Base-by-base conservation (phyloP, 2,888 invertebrate species). In the Nesidiocoris tenuis region DNA sequence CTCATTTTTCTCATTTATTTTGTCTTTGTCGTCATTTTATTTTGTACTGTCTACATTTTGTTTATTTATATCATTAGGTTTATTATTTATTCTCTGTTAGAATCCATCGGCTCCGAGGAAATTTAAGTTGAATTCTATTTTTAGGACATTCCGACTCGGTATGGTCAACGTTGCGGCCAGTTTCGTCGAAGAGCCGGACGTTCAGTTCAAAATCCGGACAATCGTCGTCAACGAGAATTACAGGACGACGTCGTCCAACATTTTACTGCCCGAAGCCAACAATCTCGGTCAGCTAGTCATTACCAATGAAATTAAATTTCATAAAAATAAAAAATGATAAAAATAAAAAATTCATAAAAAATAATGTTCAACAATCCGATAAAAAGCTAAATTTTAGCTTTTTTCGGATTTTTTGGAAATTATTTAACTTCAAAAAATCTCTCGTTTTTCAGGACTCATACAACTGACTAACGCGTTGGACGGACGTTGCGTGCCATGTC, bases 151-250 rank as follows among this genome's bases (percentile, higher is more conserved):
- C 74, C 77, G 80, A 64, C 75, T 78, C 7, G 80, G 77, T n/a
- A 79, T 80, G 78, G 70, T 78, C 16, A 80, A 80, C 65, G 80
- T 81, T 16, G 63, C 74, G 1, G 80, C 77, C 5, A 77, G 61
- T n/a, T 78, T 78, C 18, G 61, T 78, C 17, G 78, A 78, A 18
- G 76, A 75, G 12, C 65, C 78, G 19, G 72, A 70, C 5, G 16
- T 74, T 19, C 76, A 65, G 61, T 71, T 65, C 9, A 9, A 67
- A 1, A 75, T 80, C n/a, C 78, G 78, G 17, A 80, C 80, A 1
- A 79, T 81, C 19, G 77, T 80, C n/a, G 80, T 81, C 22, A 79
- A 81, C 25, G 81, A 81, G 61, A 80, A 80, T 39, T 81, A 80
- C 67, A 78, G 77, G 75, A 63, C 68, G 18, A 74, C 65, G 19